Evolutionary conservation across 2,113 vertebrate genomes (phyloP), one percentile per base, ranked within the genome.

Genomic region (Alectura lathami): DNA sequence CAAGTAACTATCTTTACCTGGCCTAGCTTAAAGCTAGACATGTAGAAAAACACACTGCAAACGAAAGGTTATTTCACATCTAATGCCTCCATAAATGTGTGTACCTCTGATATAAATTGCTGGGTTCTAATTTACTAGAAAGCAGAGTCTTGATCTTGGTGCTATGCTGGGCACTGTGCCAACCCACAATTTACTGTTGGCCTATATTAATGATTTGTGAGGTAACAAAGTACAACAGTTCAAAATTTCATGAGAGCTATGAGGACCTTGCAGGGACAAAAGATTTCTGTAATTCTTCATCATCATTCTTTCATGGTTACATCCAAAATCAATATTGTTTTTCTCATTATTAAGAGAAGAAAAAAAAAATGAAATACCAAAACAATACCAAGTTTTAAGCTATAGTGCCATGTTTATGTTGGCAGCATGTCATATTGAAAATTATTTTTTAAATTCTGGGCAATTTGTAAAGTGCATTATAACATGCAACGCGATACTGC

Each of bases 261-360:
- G 93, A 93, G 94, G 94, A 96, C 94, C 57, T 89, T 94, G 86
- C 86, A 18, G 59, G 88, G 96, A 96, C 90, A 97, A 97, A 97
- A 97, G 76, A 91, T 97, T 97, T 97, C 89, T 95, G 88, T 95
- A 97, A 96, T 95, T 96, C 89, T 96, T 93, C 96, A 97, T 96
- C 60, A 50, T 96, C 79, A 73, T 96, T 77, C 83, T 97, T 97
- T 94, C 91, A 95, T 93, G 59, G 87, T 87, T 97, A 91, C 72
- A 95, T 97, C 97, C 97, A 97, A 98, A 97, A 98, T 97, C 96
- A 98, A 98, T 98, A 98, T 97, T 97, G 87, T 91, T 95, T 97
- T 96, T 97, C 94, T 97, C 86, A 95, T 98, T 98, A 97, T 97
- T 97, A 96, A 96, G 48, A 92, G 53, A 88, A 90, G 81, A 91